Percentiles rank a stretch among this genome's conserved stretches.
phyloP scores from a whole-genome alignment of 53 echinoderm and acorn worm genomes.

The Henricia sp. region DNA sequence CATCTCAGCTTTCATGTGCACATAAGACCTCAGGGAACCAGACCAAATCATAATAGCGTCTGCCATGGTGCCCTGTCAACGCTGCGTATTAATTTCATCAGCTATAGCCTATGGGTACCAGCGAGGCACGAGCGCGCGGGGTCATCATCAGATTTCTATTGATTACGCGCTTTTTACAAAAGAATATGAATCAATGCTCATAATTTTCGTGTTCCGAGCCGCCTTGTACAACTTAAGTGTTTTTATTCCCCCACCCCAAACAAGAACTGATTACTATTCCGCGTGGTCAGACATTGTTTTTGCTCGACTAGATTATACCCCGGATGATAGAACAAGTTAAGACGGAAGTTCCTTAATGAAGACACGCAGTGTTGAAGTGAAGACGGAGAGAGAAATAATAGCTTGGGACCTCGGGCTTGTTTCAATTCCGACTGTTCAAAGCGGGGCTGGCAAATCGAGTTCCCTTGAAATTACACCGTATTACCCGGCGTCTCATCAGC shows the following conservation, averaged over 20 bases:
- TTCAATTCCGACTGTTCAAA: too few relatives aligned
- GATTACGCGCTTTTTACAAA: not conserved
- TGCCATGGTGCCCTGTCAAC: not conserved
- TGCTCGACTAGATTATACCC: constrained; percentile 16
- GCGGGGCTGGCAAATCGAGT: too few relatives aligned
- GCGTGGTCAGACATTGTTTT: constrained; percentile 19
- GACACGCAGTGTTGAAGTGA: too few relatives aligned
- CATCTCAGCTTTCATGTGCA: not conserved
- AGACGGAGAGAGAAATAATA: too few relatives aligned
- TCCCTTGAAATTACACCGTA: constrained; percentile 15
- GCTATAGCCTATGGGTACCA: not conserved
- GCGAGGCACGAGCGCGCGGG: not conserved
- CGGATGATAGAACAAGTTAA: constrained; percentile 10
- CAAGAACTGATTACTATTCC: constrained; percentile 27
- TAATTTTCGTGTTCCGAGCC: not conserved
- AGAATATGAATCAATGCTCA: not conserved
- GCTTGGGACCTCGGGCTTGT: constrained; percentile 6
- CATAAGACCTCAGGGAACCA: not conserved
- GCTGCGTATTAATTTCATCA: not conserved
- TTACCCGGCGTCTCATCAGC: constrained; percentile 5
- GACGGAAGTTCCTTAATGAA: constrained; percentile 14
- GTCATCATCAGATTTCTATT: not conserved
- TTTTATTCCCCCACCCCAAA: not conserved
- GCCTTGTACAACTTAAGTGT: not conserved
- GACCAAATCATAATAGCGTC: not conserved